phyloP scores from a whole-genome alignment of 1,140 invertebrate genomes.

The Drusus annulatus region DNA sequence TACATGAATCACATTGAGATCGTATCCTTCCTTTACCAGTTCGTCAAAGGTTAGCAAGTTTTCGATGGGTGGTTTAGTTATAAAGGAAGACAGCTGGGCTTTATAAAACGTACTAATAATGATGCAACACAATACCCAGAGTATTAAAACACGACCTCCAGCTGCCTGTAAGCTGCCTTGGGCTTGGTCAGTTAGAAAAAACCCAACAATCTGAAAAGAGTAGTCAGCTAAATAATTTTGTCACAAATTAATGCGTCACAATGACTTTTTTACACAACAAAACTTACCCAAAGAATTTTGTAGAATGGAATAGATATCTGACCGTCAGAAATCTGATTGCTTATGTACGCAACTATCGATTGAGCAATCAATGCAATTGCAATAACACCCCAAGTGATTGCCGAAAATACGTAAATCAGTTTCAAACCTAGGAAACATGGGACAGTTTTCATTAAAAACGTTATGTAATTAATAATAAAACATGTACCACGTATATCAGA shows the following conservation, averaged over 20 bases:
- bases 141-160: background rate
- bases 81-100: background rate
- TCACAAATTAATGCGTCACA: background rate
- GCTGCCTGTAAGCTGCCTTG: background rate
- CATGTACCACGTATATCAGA: no score
- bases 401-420: background rate
- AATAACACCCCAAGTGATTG: background rate
- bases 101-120: constrained; percentile 1
- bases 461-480: no score
- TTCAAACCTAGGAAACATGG: background rate
- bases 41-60: background rate
- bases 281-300: constrained; percentile 2
- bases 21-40: background rate
- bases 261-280: background rate
- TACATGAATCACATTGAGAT: background rate
- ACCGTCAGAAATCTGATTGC: background rate
- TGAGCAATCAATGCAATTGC: background rate
- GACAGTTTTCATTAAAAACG: no score
- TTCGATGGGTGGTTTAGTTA: background rate
- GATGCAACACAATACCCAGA: background rate
- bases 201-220: background rate
- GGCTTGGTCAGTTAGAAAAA: background rate
- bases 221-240: background rate
- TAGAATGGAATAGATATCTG: background rate
- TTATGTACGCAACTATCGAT: background rate